Base-by-base conservation (phyloP, 2,113 vertebrate genomes). In the Lophius piscatorius region DNA sequence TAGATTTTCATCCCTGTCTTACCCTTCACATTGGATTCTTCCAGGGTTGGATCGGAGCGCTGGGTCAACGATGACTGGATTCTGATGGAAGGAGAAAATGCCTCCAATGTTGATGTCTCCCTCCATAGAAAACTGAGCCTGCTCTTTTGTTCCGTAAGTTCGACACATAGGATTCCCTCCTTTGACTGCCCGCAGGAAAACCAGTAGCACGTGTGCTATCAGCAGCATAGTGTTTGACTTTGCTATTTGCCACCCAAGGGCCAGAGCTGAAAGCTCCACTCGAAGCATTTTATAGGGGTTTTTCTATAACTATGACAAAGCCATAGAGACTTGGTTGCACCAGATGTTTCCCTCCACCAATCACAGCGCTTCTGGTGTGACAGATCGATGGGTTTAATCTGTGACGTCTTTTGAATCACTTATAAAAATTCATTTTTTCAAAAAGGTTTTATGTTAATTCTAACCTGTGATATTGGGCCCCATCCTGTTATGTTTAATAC, bases 41-140 rank as follows among this genome's bases (percentile, higher is more conserved):
- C 88, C 90, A 48, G 87, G 88, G 56, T 88, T 87, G 36, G 67
- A 50, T 21, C 69, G 82, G 17, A 85, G 78, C 45, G 40, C 52
- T 78, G 86, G 87, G 76, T 80, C 84, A 45, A 88, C 82, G 71
- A 23, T 78, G 69, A 74, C 41, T 28, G 88, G 90, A 41, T 83
- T 86, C 67, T 91, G 88, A 62, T 91, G 89, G 63, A 92, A 91
- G 70, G 90, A 91, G 75, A 92, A 92, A 85, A 91, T 89, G 18
- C 88, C 91, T 71, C 91, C 91, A 71, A 92, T 88, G 59, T 70
- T 86, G 59, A 91, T 71, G 57, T 91, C 84, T 33, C 91, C 91
- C 29, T 90, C 87, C 65, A 87, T 91, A 49, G 76, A 88, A 84
- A 92, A 91, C 65, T 87, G 59, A 76, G 88, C 79, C 14, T 82